phyloP scores from a whole-genome alignment of 1,140 invertebrate species.

The Achroia grisella region DNA sequence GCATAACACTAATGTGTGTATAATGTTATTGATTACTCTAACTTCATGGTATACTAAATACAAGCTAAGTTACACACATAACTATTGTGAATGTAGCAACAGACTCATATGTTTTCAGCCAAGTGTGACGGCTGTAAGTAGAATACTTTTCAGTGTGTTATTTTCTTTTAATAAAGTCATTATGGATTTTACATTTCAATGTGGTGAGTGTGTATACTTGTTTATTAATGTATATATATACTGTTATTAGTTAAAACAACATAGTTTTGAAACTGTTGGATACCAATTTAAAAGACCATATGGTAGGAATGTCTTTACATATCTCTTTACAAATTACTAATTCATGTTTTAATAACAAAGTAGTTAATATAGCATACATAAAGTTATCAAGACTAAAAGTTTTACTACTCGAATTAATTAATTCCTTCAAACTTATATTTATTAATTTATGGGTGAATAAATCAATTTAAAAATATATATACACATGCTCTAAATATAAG shows the following conservation, averaged over 20 bases:
- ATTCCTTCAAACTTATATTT: too few species aligned
- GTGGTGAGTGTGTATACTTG: constrained; percentile 37
- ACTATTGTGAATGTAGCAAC: constrained; percentile 48
- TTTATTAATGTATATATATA: neutral
- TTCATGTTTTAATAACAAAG: too few species aligned
- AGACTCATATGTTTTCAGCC: constrained; percentile 53
- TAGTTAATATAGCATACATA: too few species aligned
- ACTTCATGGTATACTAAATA: constrained; percentile 38
- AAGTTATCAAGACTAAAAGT: too few species aligned
- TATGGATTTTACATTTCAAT: constrained; percentile 48
- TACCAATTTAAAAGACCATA: constrained; percentile 1
- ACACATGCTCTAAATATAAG: too few species aligned
- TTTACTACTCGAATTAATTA: too few species aligned
- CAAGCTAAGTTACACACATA: constrained; percentile 17
- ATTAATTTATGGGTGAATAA: too few species aligned
- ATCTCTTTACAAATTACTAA: too few species aligned
- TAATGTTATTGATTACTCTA: constrained; percentile 21
- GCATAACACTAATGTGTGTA: constrained; percentile 8
- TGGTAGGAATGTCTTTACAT: too few species aligned
- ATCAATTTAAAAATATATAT: too few species aligned
- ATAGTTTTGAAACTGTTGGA: neutral
- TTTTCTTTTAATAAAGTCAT: constrained; percentile 22
- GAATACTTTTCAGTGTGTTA: constrained; percentile 20
- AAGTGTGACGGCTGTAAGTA: constrained; percentile 37
- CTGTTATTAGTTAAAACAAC: neutral